Conservation (phyloP, 2,888 invertebrate genomes). For the Automeris io region DNA sequence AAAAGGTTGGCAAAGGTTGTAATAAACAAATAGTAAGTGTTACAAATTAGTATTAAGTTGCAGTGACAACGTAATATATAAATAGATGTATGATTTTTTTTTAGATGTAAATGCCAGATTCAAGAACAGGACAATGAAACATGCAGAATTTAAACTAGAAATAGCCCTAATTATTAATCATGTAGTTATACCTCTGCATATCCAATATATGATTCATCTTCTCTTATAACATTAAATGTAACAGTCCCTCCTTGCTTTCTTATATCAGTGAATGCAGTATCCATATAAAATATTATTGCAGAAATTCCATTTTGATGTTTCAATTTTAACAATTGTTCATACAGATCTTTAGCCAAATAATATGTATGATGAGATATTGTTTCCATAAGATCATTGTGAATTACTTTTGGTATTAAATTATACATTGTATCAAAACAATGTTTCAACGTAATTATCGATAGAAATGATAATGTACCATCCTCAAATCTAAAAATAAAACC, state of each 20-base stretch:
- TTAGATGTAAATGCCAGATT: too few species aligned
- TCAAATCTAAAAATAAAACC: conserved; percentile 89
- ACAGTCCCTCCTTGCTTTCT: conserved; percentile 89
- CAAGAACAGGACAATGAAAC: too few species aligned
- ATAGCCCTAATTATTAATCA: neutral
- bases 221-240: conserved; percentile 89
- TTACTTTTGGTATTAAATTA: conserved; percentile 76
- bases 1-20: neutral
- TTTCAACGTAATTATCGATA: conserved; percentile 87
- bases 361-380: conserved; percentile 85
- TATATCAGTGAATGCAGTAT: conserved; percentile 80
- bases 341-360: conserved; percentile 84
- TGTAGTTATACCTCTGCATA: conserved; percentile 84
- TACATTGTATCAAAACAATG: conserved; percentile 89
- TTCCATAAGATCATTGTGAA: conserved; percentile 70
- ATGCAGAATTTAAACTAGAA: neutral
- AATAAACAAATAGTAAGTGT: neutral
- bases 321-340: conserved; percentile 77
- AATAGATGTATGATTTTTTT: neutral
- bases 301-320: conserved; percentile 84
- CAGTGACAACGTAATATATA: neutral
- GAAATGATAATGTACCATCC: conserved; percentile 94
- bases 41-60: too few species aligned
- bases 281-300: conserved; percentile 84
- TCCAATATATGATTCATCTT: conserved; percentile 88